Evolutionary conservation across 2,888 invertebrate genomes (phyloP).

Genomic region (Acholoe squamosa): DNA sequence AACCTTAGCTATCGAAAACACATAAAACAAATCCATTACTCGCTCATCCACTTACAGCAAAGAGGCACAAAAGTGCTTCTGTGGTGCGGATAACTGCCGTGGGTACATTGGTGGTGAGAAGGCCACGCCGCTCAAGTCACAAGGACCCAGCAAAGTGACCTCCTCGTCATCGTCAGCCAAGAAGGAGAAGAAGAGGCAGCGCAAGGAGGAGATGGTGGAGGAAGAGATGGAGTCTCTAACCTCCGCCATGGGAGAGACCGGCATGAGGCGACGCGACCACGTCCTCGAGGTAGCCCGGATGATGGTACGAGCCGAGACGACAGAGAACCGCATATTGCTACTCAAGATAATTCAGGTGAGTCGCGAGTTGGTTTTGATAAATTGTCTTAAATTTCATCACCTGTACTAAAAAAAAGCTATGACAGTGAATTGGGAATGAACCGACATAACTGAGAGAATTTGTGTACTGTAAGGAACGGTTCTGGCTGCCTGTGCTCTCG

Average conservation of each 20-base stretch:
- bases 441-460: no score
- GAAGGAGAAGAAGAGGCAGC: slow-evolving; percentile 84
- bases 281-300: slow-evolving; percentile 94
- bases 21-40: no score
- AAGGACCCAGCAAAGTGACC: slow-evolving; percentile 65
- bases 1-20: no score
- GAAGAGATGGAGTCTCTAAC: slow-evolving; percentile 93
- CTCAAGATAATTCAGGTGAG: slow-evolving; percentile 89
- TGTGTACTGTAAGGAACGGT: no score
- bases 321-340: slow-evolving; percentile 88
- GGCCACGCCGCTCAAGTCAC: slow-evolving; percentile 73
- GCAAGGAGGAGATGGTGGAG: slow-evolving; percentile 87
- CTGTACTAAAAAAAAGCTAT: no score
- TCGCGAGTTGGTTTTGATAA: no score
- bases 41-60: slow-evolving; percentile 83
- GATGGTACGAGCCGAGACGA: slow-evolving; percentile 95
- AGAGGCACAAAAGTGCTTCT: slow-evolving; percentile 97
- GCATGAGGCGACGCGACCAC: slow-evolving; percentile 93
- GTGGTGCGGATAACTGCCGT: slow-evolving; percentile 93
- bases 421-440: no score
- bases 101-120: slow-evolving; percentile 93
- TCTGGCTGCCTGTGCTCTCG: no score
- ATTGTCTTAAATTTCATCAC: no score
- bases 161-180: slow-evolving; percentile 80
- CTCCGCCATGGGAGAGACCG: slow-evolving; percentile 85